Conservation (phyloP, 2,797 vertebrate species). For the Crocodylus rhombifer region DNA sequence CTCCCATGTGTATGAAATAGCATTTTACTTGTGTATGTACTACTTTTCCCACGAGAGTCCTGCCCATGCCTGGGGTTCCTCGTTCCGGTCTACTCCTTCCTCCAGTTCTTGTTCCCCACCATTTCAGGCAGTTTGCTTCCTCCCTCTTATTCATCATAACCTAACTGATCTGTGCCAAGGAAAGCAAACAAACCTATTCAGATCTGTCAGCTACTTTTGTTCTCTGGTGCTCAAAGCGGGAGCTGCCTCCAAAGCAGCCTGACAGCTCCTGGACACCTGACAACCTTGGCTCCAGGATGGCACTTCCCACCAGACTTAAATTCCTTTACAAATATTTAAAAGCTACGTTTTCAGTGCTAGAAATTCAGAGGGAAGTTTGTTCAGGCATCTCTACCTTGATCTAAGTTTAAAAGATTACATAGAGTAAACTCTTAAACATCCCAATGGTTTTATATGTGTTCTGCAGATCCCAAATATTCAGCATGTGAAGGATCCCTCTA, state of each 20-base stretch:
- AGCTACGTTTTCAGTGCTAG: neutral
- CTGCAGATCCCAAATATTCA: neutral
- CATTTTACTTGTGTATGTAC: rapidly evolving
- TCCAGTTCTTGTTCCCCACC: neutral
- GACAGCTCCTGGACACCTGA: neutral
- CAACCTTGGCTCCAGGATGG: neutral
- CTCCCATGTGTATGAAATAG: rapidly evolving
- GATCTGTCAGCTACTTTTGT: neutral
- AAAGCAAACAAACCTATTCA: neutral
- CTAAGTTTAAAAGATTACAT: neutral
- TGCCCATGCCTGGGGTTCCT: too few relatives aligned
- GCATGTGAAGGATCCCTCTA: neutral
- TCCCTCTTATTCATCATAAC: neutral
- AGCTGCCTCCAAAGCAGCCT: neutral
- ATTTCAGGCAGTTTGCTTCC: rapidly evolving
- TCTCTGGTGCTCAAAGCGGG: neutral
- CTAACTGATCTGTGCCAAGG: neutral
- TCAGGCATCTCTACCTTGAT: neutral
- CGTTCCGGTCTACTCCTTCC: neutral
- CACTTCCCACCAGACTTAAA: neutral
- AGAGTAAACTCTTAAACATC: neutral
- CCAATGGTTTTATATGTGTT: rapidly evolving
- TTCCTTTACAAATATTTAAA: neutral
- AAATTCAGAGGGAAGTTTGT: neutral
- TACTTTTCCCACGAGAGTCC: rapidly evolving